phyloP scores from a whole-genome alignment of 2,797 vertebrate species.

The Aeoliscus strigatus region DNA sequence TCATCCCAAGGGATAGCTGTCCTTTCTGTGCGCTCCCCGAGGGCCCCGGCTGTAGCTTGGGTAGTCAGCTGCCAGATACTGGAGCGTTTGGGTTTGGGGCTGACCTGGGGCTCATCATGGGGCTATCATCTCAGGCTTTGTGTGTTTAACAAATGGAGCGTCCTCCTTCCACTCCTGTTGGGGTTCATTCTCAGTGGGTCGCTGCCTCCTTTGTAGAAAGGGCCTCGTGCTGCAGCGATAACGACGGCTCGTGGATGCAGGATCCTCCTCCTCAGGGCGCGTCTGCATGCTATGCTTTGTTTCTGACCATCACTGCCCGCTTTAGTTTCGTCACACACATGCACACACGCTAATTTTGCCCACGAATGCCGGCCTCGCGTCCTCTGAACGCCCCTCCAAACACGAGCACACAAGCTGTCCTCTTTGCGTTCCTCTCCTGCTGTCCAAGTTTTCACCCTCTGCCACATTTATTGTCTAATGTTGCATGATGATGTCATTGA shows the following conservation, averaged over 20 bases:
- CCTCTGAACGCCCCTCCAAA: slow-evolving; percentile 20
- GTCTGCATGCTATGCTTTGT: slow-evolving; percentile 53
- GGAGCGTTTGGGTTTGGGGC: slow-evolving; percentile 23
- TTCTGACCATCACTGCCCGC: slow-evolving; percentile 36
- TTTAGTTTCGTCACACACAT: slow-evolving; percentile 24
- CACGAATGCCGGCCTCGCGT: slow-evolving; percentile 30
- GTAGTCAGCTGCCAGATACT: slow-evolving; percentile 53
- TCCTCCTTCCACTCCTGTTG: slow-evolving; percentile 35
- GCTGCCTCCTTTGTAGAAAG: slow-evolving; percentile 50
- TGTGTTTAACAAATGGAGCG: slow-evolving; percentile 38
- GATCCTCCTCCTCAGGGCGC: slow-evolving; percentile 7
- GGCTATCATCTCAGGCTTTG: slow-evolving; percentile 37
- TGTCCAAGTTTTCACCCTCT: slow-evolving; percentile 24
- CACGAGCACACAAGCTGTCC: slow-evolving; percentile 26
- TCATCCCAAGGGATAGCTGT: slow-evolving; percentile 51
- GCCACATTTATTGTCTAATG: slow-evolving; percentile 46
- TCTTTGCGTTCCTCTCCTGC: slow-evolving; percentile 4
- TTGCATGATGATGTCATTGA: slow-evolving; percentile 56
- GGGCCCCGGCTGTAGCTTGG: slow-evolving; percentile 46
- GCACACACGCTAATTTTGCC: slow-evolving; percentile 18
- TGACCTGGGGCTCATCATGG: slow-evolving; percentile 14
- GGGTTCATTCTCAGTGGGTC: slow-evolving; percentile 46
- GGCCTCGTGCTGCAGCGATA: slow-evolving; percentile 28
- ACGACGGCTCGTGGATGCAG: slow-evolving; percentile 13
- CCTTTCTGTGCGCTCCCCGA: slow-evolving; percentile 36